Evolutionary conservation across 2,797 vertebrate genomes (phyloP).

Genomic region (Protosalanx chinensis): DNA sequence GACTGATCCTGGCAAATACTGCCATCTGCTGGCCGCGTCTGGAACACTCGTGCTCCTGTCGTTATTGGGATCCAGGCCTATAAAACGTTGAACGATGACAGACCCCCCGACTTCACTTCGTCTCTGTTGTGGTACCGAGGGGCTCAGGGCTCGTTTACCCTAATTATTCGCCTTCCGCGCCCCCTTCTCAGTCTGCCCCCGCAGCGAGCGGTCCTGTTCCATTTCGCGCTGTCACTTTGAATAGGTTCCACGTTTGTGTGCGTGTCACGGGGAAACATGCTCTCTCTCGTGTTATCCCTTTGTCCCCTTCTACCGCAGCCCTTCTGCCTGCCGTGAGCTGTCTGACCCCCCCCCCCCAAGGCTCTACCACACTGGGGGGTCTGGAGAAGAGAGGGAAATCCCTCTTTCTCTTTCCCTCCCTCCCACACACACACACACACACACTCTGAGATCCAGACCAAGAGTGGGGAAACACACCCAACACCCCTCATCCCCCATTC

Average conservation of each 20-base stretch:
- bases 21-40: constrained; percentile 60
- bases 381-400: constrained; percentile 4
- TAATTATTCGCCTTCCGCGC: neutral
- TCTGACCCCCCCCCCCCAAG: neutral
- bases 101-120: neutral
- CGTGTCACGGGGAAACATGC: constrained; percentile 9
- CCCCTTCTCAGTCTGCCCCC: neutral
- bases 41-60: neutral
- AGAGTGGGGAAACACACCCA: constrained; percentile 10
- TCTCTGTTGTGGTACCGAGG: constrained; percentile 2
- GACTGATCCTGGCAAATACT: constrained; percentile 51
- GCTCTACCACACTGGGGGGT: neutral
- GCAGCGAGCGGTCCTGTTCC: constrained; percentile 24
- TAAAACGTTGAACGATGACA: neutral
- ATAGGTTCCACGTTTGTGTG: constrained; percentile 7
- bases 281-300: neutral
- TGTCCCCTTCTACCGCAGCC: neutral
- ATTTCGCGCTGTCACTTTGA: constrained; percentile 17
- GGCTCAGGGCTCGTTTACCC: constrained; percentile 11
- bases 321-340: neutral
- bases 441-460: neutral
- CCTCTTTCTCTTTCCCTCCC: neutral
- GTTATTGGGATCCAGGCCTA: too few species aligned
- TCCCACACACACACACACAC: constrained; percentile 8
- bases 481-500: constrained; percentile 17